phyloP scores from a whole-genome alignment of 2,797 vertebrate species.

The Myoxocephalus aenaeus region DNA sequence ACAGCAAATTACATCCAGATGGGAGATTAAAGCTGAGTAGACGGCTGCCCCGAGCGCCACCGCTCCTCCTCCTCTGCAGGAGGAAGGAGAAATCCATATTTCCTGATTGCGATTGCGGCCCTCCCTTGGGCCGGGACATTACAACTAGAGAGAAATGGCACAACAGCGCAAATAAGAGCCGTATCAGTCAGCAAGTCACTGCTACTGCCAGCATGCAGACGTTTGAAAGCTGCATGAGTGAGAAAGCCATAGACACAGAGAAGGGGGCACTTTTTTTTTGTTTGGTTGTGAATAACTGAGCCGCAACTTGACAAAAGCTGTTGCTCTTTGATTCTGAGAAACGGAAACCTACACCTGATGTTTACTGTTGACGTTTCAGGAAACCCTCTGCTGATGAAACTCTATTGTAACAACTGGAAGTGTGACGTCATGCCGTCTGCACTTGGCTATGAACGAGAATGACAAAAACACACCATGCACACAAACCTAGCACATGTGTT shows the following conservation, averaged over 20 bases:
- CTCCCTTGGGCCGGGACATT: constrained; percentile 81
- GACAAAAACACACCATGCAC: constrained; percentile 13
- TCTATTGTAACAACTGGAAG: constrained; percentile 8
- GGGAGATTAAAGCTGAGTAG: constrained; percentile 87
- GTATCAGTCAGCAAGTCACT: constrained; percentile 60
- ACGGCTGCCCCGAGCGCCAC: constrained; percentile 80
- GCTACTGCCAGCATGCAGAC: constrained; percentile 17
- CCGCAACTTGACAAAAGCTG: neutral
- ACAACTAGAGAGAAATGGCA: constrained; percentile 80
- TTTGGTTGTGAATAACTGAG: neutral
- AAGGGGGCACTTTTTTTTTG: neutral
- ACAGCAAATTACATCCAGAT: constrained; percentile 89
- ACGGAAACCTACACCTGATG: neutral
- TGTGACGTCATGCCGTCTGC: constrained; percentile 11
- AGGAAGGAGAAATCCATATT: constrained; percentile 88
- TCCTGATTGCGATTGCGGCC: constrained; percentile 85
- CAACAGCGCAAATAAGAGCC: constrained; percentile 58
- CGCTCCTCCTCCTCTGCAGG: constrained; percentile 60
- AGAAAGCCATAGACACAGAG: neutral
- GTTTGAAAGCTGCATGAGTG: constrained; percentile 17
- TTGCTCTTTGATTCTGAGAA: neutral
- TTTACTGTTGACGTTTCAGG: neutral
- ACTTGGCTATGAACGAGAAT: constrained; percentile 15
- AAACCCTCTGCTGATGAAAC: constrained; percentile 4
- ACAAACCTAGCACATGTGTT: constrained; percentile 24